Evolutionary conservation across 2,113 vertebrate genomes (phyloP), one percentile per base, ranked within the genome.

Genomic region (Grammomys surdaster): DNA sequence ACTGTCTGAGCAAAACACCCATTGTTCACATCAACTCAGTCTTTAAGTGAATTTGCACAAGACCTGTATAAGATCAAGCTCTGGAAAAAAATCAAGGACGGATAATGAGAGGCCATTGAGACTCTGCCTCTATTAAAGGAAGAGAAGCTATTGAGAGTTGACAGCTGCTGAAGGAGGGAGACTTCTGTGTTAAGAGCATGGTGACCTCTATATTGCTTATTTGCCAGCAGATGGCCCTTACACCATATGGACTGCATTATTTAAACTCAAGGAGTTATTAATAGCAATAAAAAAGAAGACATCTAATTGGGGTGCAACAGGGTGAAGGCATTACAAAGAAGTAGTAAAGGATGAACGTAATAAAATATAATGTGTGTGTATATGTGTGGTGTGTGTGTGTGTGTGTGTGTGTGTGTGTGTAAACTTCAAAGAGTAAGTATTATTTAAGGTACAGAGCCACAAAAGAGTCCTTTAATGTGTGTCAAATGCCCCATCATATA

Each of bases 81-180:
- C 28, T 67, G 2, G 31, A 3, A 20, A 65, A 84, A 86, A 67
- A 36, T 69, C 84, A 33, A 69, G 43, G 6, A 31, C 33, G 28
- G 4, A 48, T 48, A 43, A 19, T 8, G 4, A 33, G 5, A 7
- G 17, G 2, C 5, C 10, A 4, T 16, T 51, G 4, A 33, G 10
- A 48, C 28, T 40, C 17, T 10, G 4, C 17, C 43, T 67, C 17
- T 31, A 33, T 2, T 11, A 22, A 5, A 33, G 46, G 17, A 67
- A 17, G 28, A 69, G 10, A 10, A 48, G 5, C 31, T 36, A 48
- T 48, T 86, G 20, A 8, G 3, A 33, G 36, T 4, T 67, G 10
- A 86, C 5, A 31, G 17, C 10, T 33, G 1, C 28, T 86, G 28
- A 86, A 67, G 5, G 63, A 48, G 28, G 31, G 1, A 67, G 3